phyloP scores from a whole-genome alignment of 2,113 vertebrate genomes.

The Urocolius indicus region DNA sequence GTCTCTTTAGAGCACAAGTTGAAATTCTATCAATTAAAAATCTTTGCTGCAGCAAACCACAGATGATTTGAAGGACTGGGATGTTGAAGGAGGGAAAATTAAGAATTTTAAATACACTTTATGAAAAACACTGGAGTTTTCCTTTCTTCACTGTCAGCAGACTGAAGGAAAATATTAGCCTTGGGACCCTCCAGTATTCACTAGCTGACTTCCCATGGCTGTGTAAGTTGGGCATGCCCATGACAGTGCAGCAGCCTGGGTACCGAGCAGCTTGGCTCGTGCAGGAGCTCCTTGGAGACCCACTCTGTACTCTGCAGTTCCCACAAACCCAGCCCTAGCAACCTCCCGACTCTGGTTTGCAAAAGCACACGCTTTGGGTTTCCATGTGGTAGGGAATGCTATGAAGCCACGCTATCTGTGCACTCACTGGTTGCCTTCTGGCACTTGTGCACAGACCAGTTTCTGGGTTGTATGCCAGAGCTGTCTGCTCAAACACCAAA shows the following conservation, averaged over 20 bases:
- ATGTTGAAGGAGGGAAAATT: not conserved
- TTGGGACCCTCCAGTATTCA: not conserved
- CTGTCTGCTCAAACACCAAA: not conserved
- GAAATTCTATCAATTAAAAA: slow-evolving; percentile 53
- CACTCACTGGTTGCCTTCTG: not conserved
- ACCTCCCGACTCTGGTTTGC: not conserved
- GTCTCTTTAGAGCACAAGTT: slow-evolving; percentile 37
- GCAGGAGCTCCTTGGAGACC: not conserved
- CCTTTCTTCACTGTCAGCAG: not conserved
- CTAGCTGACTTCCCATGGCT: not conserved
- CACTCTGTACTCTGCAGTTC: not conserved
- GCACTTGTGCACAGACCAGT: not conserved
- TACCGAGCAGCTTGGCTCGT: not conserved
- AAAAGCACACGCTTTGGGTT: not conserved
- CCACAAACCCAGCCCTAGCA: not conserved
- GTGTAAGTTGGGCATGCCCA: accelerated
- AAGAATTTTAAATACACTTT: not conserved
- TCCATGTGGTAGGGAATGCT: not conserved
- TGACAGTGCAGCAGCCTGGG: not conserved
- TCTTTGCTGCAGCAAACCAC: slow-evolving; percentile 37
- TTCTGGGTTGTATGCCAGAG: not conserved
- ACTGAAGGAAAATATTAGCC: not conserved
- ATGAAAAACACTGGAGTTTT: not conserved
- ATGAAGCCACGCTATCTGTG: not conserved
- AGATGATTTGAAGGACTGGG: slow-evolving; percentile 39